phyloP scores from a whole-genome alignment of 2,113 vertebrate genomes.

The Cygnus buccinator region DNA sequence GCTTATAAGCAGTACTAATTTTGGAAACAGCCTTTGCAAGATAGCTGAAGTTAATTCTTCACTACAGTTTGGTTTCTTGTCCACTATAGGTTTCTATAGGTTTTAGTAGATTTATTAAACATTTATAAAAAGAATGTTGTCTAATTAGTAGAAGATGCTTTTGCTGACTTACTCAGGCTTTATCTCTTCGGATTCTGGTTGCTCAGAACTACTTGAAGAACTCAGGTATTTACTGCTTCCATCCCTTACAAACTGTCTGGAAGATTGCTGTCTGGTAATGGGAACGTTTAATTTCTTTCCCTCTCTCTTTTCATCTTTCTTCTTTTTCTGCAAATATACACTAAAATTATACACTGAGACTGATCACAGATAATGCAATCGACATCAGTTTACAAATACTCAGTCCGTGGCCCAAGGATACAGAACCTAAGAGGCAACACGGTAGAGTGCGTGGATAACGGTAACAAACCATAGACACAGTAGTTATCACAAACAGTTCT shows the following conservation, averaged over 20 bases:
- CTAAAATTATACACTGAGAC: rapidly evolving
- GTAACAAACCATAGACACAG: neutral
- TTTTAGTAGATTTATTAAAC: conserved; percentile 7
- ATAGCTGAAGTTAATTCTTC: conserved; percentile 27
- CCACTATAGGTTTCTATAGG: neutral
- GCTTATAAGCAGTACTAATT: conserved; percentile 63
- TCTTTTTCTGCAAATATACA: neutral
- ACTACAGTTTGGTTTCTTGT: neutral
- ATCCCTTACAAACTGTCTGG: conserved; percentile 9
- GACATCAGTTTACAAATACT: neutral
- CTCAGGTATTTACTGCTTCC: conserved; percentile 28
- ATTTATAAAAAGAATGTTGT: neutral
- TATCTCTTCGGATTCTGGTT: conserved; percentile 64
- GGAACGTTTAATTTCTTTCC: neutral
- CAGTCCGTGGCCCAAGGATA: neutral
- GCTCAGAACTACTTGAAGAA: neutral
- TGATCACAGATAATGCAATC: neutral
- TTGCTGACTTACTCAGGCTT: conserved; percentile 73
- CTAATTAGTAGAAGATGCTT: neutral
- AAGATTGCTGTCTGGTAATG: neutral
- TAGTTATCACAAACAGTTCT: neutral
- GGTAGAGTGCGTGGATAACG: neutral
- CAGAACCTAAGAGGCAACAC: neutral
- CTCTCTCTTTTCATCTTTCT: conserved; percentile 58
- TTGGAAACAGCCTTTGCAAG: conserved; percentile 63